Percentiles rank a stretch among this genome's conserved stretches.
Conservation (phyloP, 2,888 invertebrate genomes). For the Corbicula japonica region DNA sequence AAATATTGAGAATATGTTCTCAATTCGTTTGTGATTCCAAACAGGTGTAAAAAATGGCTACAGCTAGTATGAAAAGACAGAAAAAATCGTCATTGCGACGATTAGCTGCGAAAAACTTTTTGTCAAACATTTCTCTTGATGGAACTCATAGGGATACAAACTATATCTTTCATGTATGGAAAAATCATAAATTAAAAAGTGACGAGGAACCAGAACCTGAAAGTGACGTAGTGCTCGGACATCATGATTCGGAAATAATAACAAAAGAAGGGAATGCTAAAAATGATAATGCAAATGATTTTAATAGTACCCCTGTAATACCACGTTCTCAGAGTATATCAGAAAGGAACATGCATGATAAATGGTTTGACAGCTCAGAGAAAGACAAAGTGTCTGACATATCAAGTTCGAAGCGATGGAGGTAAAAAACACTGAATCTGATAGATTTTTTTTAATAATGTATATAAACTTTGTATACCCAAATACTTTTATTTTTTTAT, state of each 20-base stretch:
- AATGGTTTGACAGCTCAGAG: conserved; percentile 1
- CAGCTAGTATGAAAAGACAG: conserved; percentile 73
- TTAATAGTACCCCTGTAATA: no score
- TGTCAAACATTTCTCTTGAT: conserved; percentile 97
- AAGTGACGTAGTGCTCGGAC: conserved; percentile 35
- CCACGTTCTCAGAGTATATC: conserved; percentile 37
- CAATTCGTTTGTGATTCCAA: no score
- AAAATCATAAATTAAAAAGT: conserved; percentile 69
- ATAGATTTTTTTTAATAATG: no score
- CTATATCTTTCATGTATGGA: conserved; percentile 79
- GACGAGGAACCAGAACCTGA: conserved; percentile 27
- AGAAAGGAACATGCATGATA: conserved; percentile 11
- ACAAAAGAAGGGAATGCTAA: not conserved
- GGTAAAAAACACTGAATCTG: conserved; percentile 29
- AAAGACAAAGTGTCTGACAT: conserved; percentile 37
- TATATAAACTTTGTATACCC: no score
- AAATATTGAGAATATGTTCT: no score
- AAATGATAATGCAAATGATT: no score
- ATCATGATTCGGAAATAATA: conserved; percentile 13
- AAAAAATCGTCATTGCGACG: conserved; percentile 82
- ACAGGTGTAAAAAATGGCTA: conserved; percentile 62
- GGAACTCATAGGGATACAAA: conserved; percentile 91
- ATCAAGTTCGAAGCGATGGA: conserved; percentile 36
- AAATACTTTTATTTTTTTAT: no score
- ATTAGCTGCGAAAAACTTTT: conserved; percentile 96